Percentiles rank a stretch among this genome's conserved stretches.
phyloP scores from a whole-genome alignment of 2,797 vertebrate genomes.

The Betta splendens region DNA sequence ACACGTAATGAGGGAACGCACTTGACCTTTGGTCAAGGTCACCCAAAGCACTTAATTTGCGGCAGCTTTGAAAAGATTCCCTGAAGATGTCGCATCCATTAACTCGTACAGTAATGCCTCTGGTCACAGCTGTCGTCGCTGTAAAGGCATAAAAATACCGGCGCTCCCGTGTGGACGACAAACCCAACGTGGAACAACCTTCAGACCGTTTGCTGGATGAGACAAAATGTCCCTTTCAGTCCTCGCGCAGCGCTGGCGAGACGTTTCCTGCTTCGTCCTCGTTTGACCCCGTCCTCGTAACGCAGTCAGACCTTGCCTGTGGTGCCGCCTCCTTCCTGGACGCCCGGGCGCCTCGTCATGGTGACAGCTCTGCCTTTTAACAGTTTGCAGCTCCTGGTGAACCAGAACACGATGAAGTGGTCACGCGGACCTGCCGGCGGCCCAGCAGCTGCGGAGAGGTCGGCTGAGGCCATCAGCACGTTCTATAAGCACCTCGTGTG shows the following conservation, averaged over 20 bases:
- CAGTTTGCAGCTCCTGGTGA: no score
- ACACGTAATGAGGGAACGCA: no score
- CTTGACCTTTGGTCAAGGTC: no score
- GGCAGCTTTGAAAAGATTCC: no score
- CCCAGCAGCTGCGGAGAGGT: slow-evolving; percentile 45
- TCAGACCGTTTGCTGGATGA: slow-evolving; percentile 14
- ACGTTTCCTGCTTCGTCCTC: slow-evolving; percentile 45
- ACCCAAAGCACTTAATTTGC: no score
- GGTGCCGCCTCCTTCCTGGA: slow-evolving; percentile 55
- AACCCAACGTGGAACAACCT: slow-evolving; percentile 9
- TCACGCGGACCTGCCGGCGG: slow-evolving; percentile 22
- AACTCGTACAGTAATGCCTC: no score
- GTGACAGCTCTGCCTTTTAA: slow-evolving; percentile 58
- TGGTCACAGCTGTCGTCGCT: no score
- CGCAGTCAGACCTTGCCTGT: slow-evolving; percentile 65
- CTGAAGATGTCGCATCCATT: no score
- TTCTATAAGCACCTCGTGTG: not conserved
- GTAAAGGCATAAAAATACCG: not conserved
- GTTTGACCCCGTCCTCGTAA: slow-evolving; percentile 31
- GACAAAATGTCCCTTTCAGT: slow-evolving; percentile 2
- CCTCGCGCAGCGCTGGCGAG: slow-evolving; percentile 22
- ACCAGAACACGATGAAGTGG: slow-evolving; percentile 53
- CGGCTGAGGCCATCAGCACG: slow-evolving; percentile 2
- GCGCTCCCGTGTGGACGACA: slow-evolving; percentile 6
- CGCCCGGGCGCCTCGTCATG: slow-evolving; percentile 40